Evolutionary conservation across 2,113 vertebrate species (phyloP).

Genomic region (Corythaeola cristata): DNA sequence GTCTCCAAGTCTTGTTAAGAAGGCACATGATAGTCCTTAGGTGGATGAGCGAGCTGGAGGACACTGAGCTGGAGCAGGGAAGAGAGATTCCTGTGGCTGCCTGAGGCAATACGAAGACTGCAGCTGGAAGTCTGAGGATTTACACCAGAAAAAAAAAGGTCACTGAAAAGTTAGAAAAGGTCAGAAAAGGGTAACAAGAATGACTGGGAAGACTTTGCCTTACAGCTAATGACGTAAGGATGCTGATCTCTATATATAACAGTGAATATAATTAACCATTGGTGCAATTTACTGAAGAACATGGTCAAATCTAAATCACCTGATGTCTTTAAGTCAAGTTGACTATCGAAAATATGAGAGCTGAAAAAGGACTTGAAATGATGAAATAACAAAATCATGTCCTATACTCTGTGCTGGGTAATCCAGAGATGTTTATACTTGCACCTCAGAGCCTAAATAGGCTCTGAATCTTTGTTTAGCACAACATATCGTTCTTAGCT

Average conservation of each 20-base stretch:
- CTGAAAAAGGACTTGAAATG: neutral
- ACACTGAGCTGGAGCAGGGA: neutral
- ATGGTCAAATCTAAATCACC: neutral
- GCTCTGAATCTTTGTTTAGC: neutral
- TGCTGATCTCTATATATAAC: neutral
- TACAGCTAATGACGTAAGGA: neutral
- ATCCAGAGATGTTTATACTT: neutral
- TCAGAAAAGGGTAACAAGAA: neutral
- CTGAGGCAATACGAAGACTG: neutral
- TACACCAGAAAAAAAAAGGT: neutral
- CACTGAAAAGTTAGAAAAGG: neutral
- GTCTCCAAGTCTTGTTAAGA: neutral
- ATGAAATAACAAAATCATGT: neutral
- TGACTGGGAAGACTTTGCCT: neutral
- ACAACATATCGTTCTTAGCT: neutral
- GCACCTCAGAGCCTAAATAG: neutral
- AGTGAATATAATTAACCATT: neutral
- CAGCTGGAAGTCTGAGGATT: neutral
- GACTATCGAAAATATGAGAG: neutral
- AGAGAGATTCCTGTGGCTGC: neutral
- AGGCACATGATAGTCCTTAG: neutral
- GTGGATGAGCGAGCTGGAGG: neutral
- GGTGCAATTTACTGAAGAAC: neutral
- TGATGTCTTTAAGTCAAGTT: neutral
- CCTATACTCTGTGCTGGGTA: neutral